Percentiles rank a stretch among this genome's conserved stretches.
These are phyloP conservation scores for Stenichneumon culpator DNA, from an alignment of 2,888 invertebrate species.

Conservation along the genomic window DNA sequence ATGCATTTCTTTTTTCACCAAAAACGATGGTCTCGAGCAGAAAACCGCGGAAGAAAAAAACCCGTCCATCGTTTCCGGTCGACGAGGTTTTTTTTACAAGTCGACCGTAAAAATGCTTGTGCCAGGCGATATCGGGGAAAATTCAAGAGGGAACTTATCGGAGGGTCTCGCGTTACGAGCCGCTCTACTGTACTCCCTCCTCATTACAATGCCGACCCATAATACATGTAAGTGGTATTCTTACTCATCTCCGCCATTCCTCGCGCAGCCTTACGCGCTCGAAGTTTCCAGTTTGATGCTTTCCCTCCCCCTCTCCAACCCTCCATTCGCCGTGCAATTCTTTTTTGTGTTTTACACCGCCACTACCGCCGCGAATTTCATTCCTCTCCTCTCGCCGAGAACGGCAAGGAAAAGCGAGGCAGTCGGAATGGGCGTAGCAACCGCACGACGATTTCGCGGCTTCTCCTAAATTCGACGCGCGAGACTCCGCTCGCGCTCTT, in stretches of 20 bases:
- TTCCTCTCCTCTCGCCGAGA: not conserved
- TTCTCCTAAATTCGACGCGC: conserved; percentile 4
- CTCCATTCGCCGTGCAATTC: conserved; percentile 4
- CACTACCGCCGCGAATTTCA: conserved; percentile 1
- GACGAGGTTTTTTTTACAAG: too few relatives aligned
- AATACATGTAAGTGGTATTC: conserved; percentile 13
- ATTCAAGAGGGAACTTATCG: not conserved
- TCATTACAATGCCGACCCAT: not conserved
- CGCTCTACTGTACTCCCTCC: not conserved
- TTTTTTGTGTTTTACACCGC: conserved; percentile 17
- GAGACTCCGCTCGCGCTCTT: not conserved
- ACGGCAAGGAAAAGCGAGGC: not conserved
- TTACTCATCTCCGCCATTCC: not conserved
- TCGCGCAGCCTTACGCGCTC: not conserved
- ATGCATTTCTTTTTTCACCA: too few relatives aligned
- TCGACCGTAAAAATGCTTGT: not conserved
- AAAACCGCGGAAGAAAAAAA: too few relatives aligned
- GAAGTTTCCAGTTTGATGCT: not conserved
- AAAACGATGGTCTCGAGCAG: too few relatives aligned
- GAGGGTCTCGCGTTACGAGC: not conserved
- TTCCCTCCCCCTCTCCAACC: not conserved
- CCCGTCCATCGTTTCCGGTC: too few relatives aligned
- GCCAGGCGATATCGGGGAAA: not conserved
- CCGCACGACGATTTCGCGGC: conserved; percentile 17
- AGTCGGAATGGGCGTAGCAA: not conserved